Evolutionary conservation across 2,888 invertebrate genomes (phyloP), one percentile per base, ranked within the genome.

Genomic region (Merodon equestris): DNA sequence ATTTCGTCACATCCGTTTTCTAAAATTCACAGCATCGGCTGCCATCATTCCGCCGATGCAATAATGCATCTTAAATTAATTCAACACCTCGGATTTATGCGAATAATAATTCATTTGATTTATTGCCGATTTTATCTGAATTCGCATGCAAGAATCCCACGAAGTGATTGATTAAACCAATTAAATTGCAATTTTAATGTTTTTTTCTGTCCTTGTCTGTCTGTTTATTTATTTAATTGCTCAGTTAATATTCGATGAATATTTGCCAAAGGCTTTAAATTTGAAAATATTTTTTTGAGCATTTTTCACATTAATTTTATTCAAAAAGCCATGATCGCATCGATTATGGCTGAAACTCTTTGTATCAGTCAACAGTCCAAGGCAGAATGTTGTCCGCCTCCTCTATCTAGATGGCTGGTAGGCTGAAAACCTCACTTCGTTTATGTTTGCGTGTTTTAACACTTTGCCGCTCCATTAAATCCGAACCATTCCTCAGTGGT

Each of bases 91-190:
- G 7, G 27, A 27, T 27, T 27, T 7, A 27, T 7, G 27, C 7
- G 7, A 27, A 27, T 27, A 27, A 27, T 27, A 27, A 27, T 27
- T 27, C 27, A 27, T 7, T 2, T 27, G 7, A 27, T 27, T 27
- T 7, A 27, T 27, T 27, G 27, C 7, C 27, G 27, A 27, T 27
- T 27, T 27, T 27, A 27, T 27, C 27, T 27, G 27, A 27, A 27
- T 27, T 2, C 7, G 27, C n/a, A n/a, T n/a, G n/a, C n/a, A n/a
- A n/a, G n/a, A n/a, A 74, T 57, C 45, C 17, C 27, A 48, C 42
- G 12, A 71, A 66, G 45, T 63, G 67, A 77, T 67, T 67, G 61
- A 77, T 77, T 73, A 58, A 77, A 68, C 34, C 27, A 60, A 61
- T 72, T 72, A 51, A 77, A 72, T 60, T 64, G 50, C 3, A 12